Evolutionary conservation across 2,113 vertebrate genomes (phyloP).

Genomic region (Nibea albiflora): DNA sequence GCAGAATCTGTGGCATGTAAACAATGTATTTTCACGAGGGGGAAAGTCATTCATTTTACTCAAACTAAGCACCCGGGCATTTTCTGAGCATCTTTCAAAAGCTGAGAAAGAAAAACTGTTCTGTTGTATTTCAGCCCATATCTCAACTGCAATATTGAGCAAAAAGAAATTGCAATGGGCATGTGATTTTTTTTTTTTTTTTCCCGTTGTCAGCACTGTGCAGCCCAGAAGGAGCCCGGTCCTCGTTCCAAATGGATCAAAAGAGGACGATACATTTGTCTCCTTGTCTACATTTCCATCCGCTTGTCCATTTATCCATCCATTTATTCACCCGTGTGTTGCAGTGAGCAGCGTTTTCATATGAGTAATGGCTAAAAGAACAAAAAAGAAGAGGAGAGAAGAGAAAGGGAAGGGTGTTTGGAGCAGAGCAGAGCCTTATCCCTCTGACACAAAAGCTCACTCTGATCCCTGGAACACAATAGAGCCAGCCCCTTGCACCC

Average conservation of each 20-base stretch:
- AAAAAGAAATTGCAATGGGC: slow-evolving; percentile 40
- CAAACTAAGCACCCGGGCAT: slow-evolving; percentile 38
- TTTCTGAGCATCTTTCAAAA: slow-evolving; percentile 51
- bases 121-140: slow-evolving; percentile 22
- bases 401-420: slow-evolving; percentile 54
- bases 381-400: slow-evolving; percentile 20
- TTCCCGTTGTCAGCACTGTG: slow-evolving; percentile 51
- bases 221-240: slow-evolving; percentile 20
- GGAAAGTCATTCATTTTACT: slow-evolving; percentile 55
- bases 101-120: slow-evolving; percentile 32
- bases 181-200: slow-evolving; percentile 37
- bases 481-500: slow-evolving; percentile 51
- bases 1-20: slow-evolving; percentile 42
- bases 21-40: slow-evolving; percentile 48
- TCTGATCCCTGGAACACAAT: slow-evolving; percentile 77
- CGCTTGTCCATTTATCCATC: slow-evolving; percentile 39
- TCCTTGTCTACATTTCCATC: slow-evolving; percentile 60
- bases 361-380: slow-evolving; percentile 55
- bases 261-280: slow-evolving; percentile 51
- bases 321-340: slow-evolving; percentile 50
- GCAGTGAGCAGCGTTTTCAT: slow-evolving; percentile 36
- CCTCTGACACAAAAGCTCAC: slow-evolving; percentile 66
- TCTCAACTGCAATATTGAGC: slow-evolving; percentile 46
- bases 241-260: slow-evolving; percentile 55
- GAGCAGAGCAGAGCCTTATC: slow-evolving; percentile 63